Conservation (phyloP, 2,797 vertebrate species). For the Oceanodroma leucorhoa region DNA sequence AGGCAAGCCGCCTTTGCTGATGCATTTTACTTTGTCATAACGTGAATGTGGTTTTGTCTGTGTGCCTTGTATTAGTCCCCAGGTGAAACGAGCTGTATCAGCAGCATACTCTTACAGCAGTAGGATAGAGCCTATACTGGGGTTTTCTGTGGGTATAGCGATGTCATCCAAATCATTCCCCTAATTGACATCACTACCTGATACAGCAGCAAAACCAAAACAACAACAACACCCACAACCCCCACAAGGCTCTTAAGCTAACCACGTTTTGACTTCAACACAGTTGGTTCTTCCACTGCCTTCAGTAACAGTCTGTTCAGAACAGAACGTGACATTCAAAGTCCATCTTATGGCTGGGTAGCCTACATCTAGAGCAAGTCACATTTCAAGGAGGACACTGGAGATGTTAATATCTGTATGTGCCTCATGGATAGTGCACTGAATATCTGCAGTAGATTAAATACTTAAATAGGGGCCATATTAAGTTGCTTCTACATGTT, state of each 20-base stretch:
- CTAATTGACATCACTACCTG: not conserved
- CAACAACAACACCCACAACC: too few relatives aligned
- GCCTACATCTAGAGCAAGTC: not conserved
- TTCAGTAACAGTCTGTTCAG: not conserved
- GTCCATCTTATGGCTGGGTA: not conserved
- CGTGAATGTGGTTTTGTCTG: not conserved
- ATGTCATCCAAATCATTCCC: not conserved
- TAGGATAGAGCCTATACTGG: not conserved
- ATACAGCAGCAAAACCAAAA: not conserved
- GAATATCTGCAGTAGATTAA: not conserved
- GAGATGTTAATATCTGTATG: not conserved
- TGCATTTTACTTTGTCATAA: not conserved
- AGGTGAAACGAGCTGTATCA: not conserved
- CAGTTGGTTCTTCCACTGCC: not conserved
- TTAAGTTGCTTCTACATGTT: accelerated
- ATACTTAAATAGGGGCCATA: not conserved
- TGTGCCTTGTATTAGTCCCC: accelerated
- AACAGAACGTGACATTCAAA: accelerated
- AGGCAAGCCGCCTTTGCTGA: not conserved
- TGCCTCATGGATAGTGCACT: not conserved
- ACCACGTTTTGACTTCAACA: accelerated
- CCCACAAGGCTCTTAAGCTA: not conserved
- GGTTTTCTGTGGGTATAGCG: accelerated
- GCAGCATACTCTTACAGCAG: not conserved
- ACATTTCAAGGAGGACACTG: not conserved